Evolutionary conservation across 2,888 invertebrate species (phyloP).

Genomic region (Cepaea hortensis): DNA sequence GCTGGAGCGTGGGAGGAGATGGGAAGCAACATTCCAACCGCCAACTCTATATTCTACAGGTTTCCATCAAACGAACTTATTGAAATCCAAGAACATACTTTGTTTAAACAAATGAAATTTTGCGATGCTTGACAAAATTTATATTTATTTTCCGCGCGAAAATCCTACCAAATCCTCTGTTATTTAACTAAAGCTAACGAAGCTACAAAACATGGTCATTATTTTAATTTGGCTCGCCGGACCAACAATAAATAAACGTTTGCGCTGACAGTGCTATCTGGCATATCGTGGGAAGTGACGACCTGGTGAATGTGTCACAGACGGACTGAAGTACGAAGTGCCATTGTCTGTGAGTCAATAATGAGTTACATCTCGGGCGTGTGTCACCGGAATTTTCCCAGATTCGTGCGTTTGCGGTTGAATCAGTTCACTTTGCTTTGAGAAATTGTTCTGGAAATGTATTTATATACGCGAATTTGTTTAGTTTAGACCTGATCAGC

Average conservation of each 20-base stretch:
- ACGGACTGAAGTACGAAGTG: background rate
- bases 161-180: too few relatives aligned
- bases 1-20: background rate
- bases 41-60: background rate
- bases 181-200: too few relatives aligned
- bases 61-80: background rate
- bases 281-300: background rate
- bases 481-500: too few relatives aligned
- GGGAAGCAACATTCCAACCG: background rate
- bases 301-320: background rate
- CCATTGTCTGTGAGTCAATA: conserved; percentile 21
- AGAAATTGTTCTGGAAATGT: too few relatives aligned
- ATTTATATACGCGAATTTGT: too few relatives aligned
- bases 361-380: background rate
- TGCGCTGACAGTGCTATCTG: background rate
- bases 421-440: background rate
- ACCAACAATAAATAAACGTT: too few relatives aligned
- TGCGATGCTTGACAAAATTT: background rate
- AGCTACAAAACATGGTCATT: too few relatives aligned
- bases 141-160: too few relatives aligned
- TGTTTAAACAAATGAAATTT: background rate
- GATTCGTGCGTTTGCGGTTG: background rate
- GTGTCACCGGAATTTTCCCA: conserved; percentile 7
- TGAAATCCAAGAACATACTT: background rate
- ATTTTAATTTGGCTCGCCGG: too few relatives aligned